Evolutionary conservation across 2,797 vertebrate genomes (phyloP).

Genomic region (Sparus aurata): DNA sequence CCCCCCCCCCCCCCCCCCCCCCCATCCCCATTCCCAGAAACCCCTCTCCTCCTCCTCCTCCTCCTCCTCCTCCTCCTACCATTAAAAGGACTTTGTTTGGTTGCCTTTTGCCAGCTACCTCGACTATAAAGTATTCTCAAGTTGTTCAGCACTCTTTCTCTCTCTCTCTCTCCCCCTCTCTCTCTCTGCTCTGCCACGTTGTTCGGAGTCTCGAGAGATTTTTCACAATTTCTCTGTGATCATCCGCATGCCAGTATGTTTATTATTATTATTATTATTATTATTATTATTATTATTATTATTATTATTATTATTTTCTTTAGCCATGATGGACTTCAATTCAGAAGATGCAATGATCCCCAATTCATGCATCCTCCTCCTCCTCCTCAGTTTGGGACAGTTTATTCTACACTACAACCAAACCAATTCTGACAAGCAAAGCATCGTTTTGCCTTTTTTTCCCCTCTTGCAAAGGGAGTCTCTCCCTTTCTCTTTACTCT

Average conservation of each 20-base stretch:
- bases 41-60: conserved; percentile 34
- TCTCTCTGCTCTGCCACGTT: conserved; percentile 73
- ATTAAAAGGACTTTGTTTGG: conserved; percentile 77
- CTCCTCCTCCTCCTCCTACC: background rate
- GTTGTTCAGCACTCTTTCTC: conserved; percentile 70
- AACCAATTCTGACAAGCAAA: conserved; percentile 80
- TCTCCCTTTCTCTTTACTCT: conserved; percentile 13
- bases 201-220: conserved; percentile 58
- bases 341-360: conserved; percentile 58
- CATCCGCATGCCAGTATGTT: conserved; percentile 57
- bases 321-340: conserved; percentile 60
- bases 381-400: conserved; percentile 60
- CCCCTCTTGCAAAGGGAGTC: conserved; percentile 55
- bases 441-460: conserved; percentile 61
- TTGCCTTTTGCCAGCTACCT: conserved; percentile 94
- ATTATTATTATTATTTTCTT: conserved; percentile 14
- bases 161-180: conserved; percentile 62
- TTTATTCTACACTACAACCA: conserved; percentile 82
- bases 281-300: background rate
- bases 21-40: conserved; percentile 22
- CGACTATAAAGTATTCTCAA: conserved; percentile 92
- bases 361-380: conserved; percentile 63
- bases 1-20: conserved; percentile 9
- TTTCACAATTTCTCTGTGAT: conserved; percentile 57
- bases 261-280: background rate